Percentiles rank a stretch among this genome's conserved stretches.
phyloP scores from a whole-genome alignment of 2,797 vertebrate species.

The Chelonia mydas region DNA sequence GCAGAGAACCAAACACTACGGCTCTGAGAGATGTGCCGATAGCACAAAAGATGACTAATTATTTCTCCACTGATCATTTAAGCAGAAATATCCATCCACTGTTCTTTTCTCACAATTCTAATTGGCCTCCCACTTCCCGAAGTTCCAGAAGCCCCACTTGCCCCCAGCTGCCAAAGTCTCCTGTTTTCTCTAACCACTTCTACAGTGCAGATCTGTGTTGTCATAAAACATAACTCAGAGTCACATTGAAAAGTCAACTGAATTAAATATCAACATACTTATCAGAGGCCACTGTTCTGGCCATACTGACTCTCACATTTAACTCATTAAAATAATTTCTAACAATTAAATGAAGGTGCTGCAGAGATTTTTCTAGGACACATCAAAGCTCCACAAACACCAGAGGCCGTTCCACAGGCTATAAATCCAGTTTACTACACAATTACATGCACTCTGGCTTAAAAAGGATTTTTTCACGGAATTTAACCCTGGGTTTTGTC shows the following conservation, averaged over 20 bases:
- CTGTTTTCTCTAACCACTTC: neutral
- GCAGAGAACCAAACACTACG: neutral
- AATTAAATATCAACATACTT: neutral
- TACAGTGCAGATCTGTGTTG: neutral
- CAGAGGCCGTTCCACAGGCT: neutral
- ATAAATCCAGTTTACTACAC: neutral
- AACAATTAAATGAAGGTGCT: neutral
- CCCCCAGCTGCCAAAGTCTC: neutral
- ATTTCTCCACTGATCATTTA: neutral
- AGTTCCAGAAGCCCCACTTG: neutral
- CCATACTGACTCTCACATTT: neutral
- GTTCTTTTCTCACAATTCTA: neutral
- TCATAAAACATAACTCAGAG: neutral
- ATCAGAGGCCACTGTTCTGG: neutral
- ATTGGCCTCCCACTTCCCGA: neutral
- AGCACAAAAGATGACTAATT: neutral
- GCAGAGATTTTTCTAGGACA: neutral
- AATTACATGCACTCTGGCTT: neutral
- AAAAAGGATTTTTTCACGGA: neutral
- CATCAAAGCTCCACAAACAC: neutral
- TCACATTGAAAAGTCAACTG: neutral
- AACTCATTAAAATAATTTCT: neutral
- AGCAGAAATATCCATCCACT: neutral
- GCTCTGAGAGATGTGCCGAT: neutral
- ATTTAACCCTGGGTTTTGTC: neutral